Conservation (phyloP, 2,888 invertebrate genomes). For the Latheticus oryzae region DNA sequence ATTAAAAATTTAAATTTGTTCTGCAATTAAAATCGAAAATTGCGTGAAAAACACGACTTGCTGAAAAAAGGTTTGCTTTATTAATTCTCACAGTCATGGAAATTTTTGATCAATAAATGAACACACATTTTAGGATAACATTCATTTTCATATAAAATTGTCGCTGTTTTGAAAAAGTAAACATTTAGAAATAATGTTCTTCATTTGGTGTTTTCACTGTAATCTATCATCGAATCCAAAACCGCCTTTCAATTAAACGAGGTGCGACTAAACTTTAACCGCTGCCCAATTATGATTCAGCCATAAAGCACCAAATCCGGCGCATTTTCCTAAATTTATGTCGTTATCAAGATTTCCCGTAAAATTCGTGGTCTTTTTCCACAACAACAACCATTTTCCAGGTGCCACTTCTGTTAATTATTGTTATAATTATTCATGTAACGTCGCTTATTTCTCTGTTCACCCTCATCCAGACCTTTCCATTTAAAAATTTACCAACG, state of each 20-base stretch:
- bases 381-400: constrained; percentile 1
- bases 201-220: too few species aligned
- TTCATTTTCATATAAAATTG: too few species aligned
- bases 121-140: too few species aligned
- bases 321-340: too few species aligned
- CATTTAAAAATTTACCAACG: constrained; percentile 18
- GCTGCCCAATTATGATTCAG: too few species aligned
- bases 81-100: background rate
- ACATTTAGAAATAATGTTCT: too few species aligned
- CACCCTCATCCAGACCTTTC: constrained; percentile 2
- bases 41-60: background rate
- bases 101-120: too few species aligned
- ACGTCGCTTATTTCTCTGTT: constrained; percentile 5
- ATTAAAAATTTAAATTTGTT: constrained; percentile 7
- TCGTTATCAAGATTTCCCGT: constrained; percentile 10
- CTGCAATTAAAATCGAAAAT: constrained; percentile 4
- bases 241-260: too few species aligned
- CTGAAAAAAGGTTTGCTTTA: background rate
- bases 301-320: too few species aligned
- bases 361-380: background rate
- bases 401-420: constrained; percentile 20
- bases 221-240: too few species aligned
- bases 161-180: too few species aligned
- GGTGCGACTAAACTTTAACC: too few species aligned
- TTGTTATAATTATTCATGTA: constrained; percentile 25